Evolutionary conservation across 2,888 invertebrate genomes (phyloP), one percentile per base, ranked within the genome.

Genomic region (Cistogaster globosa): DNA sequence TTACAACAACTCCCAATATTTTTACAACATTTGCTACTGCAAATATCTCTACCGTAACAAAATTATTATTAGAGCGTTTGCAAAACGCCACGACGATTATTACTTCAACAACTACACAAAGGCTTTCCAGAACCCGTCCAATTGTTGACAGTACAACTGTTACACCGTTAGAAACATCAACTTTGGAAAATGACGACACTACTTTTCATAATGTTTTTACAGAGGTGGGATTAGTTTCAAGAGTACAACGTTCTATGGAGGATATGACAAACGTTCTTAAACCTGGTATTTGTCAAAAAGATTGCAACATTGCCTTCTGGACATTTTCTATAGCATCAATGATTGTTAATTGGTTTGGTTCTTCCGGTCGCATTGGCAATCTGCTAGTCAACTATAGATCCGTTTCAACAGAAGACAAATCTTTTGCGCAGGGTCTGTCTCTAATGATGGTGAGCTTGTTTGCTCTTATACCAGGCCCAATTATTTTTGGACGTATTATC

Each of bases 381-480:
- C 93, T 95, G 42, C 91, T 96, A 72, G 94, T 96, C 1, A 95
- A 95, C 89, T 95, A 95, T 90, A 94, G 95, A 84, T 93, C 94
- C 77, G 95, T 95, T 9, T 93, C 94, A 12, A 93, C 93, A 0
- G 93, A 93, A 85, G 95, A 95, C 87, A 95, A 95, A 89, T 94
- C 95, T 12, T 94, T 95, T 88, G 94, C 95, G 0, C 94, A 95
- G 89, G 95, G 95, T 1, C 91, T 95, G 36, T 93, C 94, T 0
- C 91, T 95, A 0, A 94, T 95, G 92, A 91, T 95, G 89, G 91
- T 95, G 63, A 95, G 95, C 67, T 88, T 95, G 32, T 94, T 95
- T 87, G 95, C 95, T 1, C 92, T 95, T 80, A 95, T 96, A 83
- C 96, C 96, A 0, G 95, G 95, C 7, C 96, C 96, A 0, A 95